These are phyloP conservation scores for Polypedilum pembai DNA, from an alignment of 1,140 invertebrate species.

Conservation along the genomic window DNA sequence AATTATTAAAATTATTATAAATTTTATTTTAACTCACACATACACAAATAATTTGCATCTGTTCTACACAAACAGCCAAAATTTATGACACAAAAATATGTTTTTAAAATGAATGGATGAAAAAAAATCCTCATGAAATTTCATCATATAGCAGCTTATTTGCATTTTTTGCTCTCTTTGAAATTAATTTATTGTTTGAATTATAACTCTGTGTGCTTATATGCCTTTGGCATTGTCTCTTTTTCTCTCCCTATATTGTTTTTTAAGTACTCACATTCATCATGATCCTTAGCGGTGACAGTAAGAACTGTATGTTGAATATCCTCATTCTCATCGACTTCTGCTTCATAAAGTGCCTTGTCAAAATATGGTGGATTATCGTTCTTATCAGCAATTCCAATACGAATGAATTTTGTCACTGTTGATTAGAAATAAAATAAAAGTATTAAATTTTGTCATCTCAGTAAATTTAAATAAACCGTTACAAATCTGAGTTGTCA, in stretches of 20 bases:
- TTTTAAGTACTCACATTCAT: constrained; percentile 80
- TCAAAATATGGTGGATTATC: constrained; percentile 97
- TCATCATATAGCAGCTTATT: too few species aligned
- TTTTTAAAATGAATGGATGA: too few species aligned
- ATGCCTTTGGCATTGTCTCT: too few species aligned
- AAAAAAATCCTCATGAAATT: too few species aligned
- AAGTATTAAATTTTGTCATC: constrained; percentile 25
- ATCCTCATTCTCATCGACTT: constrained; percentile 96
- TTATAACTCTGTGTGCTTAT: too few species aligned
- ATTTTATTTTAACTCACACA: too few species aligned
- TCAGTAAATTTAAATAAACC: background rate
- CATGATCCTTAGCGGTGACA: constrained; percentile 95
- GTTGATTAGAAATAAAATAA: constrained; percentile 45
- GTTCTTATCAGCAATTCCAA: constrained; percentile 91
- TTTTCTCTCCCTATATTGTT: background rate
- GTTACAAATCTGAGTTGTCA: background rate
- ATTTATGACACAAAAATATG: too few species aligned
- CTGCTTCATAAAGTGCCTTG: constrained; percentile 89
- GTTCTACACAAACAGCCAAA: too few species aligned
- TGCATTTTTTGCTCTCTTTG: too few species aligned
- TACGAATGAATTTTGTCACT: constrained; percentile 87
- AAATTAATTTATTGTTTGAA: too few species aligned
- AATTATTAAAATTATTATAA: too few species aligned
- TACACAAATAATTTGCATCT: too few species aligned
- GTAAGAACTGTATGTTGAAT: constrained; percentile 94